Evolutionary conservation across 1,140 invertebrate genomes (phyloP), one percentile per base, ranked within the genome.

Genomic region (Eurytemora carolleeae): DNA sequence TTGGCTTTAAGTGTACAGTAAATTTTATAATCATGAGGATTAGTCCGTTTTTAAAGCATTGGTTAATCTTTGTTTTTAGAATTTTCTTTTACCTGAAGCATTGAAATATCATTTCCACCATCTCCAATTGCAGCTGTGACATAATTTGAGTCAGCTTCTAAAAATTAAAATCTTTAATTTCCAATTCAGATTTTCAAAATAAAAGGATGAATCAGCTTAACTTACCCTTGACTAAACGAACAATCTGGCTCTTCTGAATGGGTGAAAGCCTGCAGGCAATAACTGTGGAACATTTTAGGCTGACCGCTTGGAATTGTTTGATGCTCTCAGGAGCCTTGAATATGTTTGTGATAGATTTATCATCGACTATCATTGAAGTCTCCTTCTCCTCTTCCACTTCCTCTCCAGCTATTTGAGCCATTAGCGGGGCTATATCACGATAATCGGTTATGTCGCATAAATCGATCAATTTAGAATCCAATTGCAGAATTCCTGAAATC

Each of bases 91-190:
- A 44, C 31, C 31, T 44, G 82, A 69, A 87, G 85, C 84, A 87
- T 87, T 0, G 83, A 84, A 3, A 86, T 83, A 69, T 87, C 84
- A 68, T 87, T 87, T n/a, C 83, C 84, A 0, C 84, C 84, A 67
- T 86, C 84, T 0, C 84, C 84, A 44, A 86, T 81, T 0, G 84
- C 82, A 0, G 83, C 83, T 0, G 83, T 85, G 1, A 82, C 76
- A 1, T 83, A 18, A n/a, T 56, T 24, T 20, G 19, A 23, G 20
- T 56, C 25, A 21, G 52, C 23, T 20, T 62, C 52, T 44, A 44
- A n/a, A 44, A n/a, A n/a, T n/a, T n/a, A n/a, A n/a, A n/a, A n/a
- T n/a, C n/a, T n/a, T n/a, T n/a, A n/a, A n/a, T n/a, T n/a, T n/a
- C n/a, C n/a, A n/a, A n/a, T n/a, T n/a, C n/a, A n/a, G n/a, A n/a